Base-by-base conservation (phyloP, 1,140 invertebrate species). In the Drosophila arawakana region DNA sequence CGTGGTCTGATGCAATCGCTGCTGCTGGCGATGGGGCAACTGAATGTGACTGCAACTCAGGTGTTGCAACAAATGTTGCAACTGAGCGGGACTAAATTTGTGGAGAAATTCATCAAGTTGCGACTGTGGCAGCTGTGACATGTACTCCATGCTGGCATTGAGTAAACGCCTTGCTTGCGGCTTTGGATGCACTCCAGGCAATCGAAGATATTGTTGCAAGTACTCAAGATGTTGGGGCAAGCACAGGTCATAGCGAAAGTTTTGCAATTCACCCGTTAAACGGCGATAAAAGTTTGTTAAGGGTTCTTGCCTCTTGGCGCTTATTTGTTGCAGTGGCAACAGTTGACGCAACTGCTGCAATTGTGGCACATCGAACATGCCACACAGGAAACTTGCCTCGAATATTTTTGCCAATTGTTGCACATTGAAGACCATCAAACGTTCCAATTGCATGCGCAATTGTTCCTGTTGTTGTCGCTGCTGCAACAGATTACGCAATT, bases 171-270 rank as follows among this genome's bases (percentile, higher is more conserved):
- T 30, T 7, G 44, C 43, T 34, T 61, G 59, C 34, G 30, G 44
- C 59, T 15, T 21, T 13, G 59, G 30, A 9, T 46, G 18, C 58
- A 41, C 10, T 2, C 35, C 59, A 30, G 9, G 30, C 46, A 61
- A 44, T 34, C 2, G 5, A 8, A 61, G 18, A 3, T 5, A 49
- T 0, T 30, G 44, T n/a, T 61, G 59, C 59, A 61, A 13, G 44
- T 49, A 11, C 9, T 34, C 13, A 30, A 49, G 9, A n/a, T 61
- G 44, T 10, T n/a, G 44, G 1, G 8, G 30, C 59, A 49, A 10
- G 9, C 13, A 46, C 46, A 61, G 7, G 18, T 61, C 46, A 30
- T 49, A 61, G 34, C 43, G 59, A 37, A 18, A 39, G n/a, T 61
- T 44, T 8, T 44, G 44, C 59, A 61, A 10, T 15, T 61, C 44